phyloP scores from a whole-genome alignment of 2,888 invertebrate genomes.

The Philonicus albiceps region DNA sequence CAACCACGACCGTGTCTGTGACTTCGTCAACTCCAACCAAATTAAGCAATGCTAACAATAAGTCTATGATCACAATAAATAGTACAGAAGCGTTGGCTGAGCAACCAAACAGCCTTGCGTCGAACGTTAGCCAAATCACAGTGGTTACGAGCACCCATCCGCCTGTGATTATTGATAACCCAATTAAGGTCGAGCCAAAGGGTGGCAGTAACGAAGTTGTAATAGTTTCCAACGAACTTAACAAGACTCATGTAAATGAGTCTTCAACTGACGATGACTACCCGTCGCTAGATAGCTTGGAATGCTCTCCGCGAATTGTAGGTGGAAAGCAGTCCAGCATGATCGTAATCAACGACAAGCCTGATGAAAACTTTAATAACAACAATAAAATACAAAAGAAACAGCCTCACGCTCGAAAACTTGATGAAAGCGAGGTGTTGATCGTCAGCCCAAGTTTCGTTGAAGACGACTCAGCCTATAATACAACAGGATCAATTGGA shows the following conservation, averaged over 20 bases:
- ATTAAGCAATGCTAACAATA: conserved; percentile 49
- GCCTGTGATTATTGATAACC: conserved; percentile 75
- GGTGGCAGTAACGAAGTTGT: conserved; percentile 72
- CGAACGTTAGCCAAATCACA: conserved; percentile 77
- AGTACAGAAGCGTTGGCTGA: conserved; percentile 65
- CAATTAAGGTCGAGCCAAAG: conserved; percentile 55
- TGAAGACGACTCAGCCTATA: conserved; percentile 71
- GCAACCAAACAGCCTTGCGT: conserved; percentile 76
- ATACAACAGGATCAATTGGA: conserved; percentile 56
- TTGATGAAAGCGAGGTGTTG: conserved; percentile 87
- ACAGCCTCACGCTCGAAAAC: conserved; percentile 67
- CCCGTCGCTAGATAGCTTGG: conserved; percentile 78
- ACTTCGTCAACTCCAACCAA: conserved; percentile 43
- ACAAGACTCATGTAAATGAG: conserved; percentile 71
- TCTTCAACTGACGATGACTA: conserved; percentile 81
- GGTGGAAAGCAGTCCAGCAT: conserved; percentile 57
- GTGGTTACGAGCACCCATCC: conserved; percentile 84
- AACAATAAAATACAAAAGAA: conserved; percentile 35
- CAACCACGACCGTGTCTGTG: conserved; percentile 48
- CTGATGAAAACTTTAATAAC: conserved; percentile 54
- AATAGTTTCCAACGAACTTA: conserved; percentile 80
- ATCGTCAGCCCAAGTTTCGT: conserved; percentile 77
- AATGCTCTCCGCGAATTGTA: conserved; percentile 63
- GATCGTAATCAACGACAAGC: conserved; percentile 57
- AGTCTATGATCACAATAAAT: conserved; percentile 52